A percentile compares a stretch with the other conserved stretches of the same genome.
Conservation (phyloP, 2,888 invertebrate species). For the Trachelus troglodyta region DNA sequence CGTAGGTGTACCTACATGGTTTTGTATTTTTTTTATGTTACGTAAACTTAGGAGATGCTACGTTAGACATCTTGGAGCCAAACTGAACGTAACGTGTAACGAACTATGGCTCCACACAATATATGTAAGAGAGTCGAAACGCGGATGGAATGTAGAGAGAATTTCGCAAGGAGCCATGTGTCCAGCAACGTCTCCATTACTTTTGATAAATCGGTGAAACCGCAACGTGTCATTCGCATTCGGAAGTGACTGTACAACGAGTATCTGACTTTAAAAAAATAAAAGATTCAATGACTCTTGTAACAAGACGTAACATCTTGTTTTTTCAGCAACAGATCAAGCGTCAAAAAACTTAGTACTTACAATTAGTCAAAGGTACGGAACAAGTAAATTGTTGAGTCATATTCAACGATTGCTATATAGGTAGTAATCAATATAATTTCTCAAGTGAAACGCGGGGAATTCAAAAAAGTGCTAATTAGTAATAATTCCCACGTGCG, state of each 20-base stretch:
- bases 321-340: background rate
- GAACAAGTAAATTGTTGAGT: background rate
- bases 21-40: background rate
- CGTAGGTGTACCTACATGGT: background rate
- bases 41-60: background rate
- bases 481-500: background rate
- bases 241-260: background rate
- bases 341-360: background rate
- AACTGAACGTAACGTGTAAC: background rate
- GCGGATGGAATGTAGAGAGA: background rate
- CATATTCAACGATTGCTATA: background rate
- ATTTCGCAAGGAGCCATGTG: background rate
- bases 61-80: background rate
- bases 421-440: background rate
- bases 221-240: background rate
- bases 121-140: background rate
- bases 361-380: background rate
- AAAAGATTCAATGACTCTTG: background rate
- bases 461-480: background rate
- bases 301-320: background rate
- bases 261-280: background rate
- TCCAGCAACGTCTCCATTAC: background rate
- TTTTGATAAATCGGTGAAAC: conserved; percentile 4
- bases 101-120: background rate
- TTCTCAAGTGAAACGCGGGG: background rate